Base-by-base conservation (phyloP, 2,888 invertebrate species). In the Dermolepida albohirtum region DNA sequence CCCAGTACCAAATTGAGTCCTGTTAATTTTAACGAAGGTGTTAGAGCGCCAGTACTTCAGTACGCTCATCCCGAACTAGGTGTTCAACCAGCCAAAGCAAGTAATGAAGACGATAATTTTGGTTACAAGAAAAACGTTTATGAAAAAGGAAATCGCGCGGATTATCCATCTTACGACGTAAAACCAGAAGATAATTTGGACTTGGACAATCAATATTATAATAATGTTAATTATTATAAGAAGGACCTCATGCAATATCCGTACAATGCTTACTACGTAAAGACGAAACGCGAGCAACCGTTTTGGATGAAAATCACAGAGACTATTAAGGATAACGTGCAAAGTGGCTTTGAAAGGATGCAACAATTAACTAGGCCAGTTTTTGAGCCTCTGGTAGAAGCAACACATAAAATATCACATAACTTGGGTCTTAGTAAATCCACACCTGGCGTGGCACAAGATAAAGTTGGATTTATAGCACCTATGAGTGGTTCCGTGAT, bases 51-150 rank as follows among this genome's bases (percentile, higher is more conserved):
- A 0, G 91, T 93, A 2, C 84, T 92, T 0, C 92, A 92, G 76
- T 93, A 93, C 76, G 92, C 92, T 0, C 92, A 93, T 78, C 93
- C 93, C 0, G 93, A 93, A 75, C 81, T 92, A 5, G 93, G 92
- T 11, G 89, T 92, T 0, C 92, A 93, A 78, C 90, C 92, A 0
- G 92, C 92, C 0, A 90, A 90, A 80, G 86, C 86, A 1, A 85
- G 84, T 1, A 79, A 84, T n/a, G 82, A 82, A 69, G 77, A 81
- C 12, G 78, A 79, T 27, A 84, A 84, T 12, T 55, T 63, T 41
- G 65, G 68, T 34, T 74, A 77, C 29, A 62, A 49, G 12, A 72
- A 74, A 29, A 27, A 72, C 16, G 69, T 71, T 41, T 71, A 73
- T 29, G 73, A 72, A 41, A 73, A 72, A 29, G 75, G 74, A 51